Conservation (phyloP, 2,888 invertebrate genomes). For the Lasioglossum zephyrum region DNA sequence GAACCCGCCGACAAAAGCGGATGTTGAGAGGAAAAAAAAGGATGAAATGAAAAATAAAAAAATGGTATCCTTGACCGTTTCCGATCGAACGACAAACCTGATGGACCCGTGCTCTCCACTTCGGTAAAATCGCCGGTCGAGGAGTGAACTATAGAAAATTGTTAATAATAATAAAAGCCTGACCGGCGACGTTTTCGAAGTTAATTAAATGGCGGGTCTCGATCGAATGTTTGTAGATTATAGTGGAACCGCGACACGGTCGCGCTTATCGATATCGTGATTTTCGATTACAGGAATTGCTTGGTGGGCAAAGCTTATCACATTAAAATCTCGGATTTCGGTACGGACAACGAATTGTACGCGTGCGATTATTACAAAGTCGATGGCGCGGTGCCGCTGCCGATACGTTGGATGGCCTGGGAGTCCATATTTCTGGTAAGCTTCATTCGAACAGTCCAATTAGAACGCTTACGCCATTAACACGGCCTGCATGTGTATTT, state of each 20-base stretch:
- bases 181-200: not conserved
- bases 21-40: not conserved
- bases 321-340: constrained; percentile 94
- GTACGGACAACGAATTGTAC: constrained; percentile 93
- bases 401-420: constrained; percentile 96
- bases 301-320: constrained; percentile 93
- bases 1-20: too few relatives aligned
- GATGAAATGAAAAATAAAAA: not conserved
- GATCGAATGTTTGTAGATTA: constrained; percentile 5
- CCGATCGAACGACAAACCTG: not conserved
- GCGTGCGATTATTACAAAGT: constrained; percentile 93
- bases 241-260: constrained; percentile 2
- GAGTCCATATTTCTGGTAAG: constrained; percentile 90
- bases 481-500: not conserved
- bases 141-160: constrained; percentile 25
- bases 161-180: constrained; percentile 15
- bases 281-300: constrained; percentile 88
- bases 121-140: not conserved
- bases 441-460: constrained; percentile 15
- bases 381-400: constrained; percentile 91
- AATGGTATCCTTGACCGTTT: not conserved
- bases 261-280: constrained; percentile 39
- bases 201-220: constrained; percentile 40
- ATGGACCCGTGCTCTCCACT: not conserved
- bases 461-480: constrained; percentile 3